phyloP scores from a whole-genome alignment of 2,113 vertebrate genomes.

The Mobula hypostoma region DNA sequence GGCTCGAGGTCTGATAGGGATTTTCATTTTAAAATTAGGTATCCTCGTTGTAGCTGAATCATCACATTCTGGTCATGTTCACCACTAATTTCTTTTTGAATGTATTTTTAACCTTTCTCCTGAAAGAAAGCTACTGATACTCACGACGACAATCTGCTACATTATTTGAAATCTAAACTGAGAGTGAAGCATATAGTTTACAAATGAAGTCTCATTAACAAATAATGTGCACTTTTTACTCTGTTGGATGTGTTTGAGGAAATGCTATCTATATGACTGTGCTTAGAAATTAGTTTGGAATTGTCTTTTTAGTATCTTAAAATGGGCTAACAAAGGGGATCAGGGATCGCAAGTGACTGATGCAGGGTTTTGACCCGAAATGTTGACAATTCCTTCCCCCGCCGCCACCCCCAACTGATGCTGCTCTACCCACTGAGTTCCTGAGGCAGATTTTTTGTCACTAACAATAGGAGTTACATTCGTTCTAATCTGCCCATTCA shows the following conservation, averaged over 20 bases:
- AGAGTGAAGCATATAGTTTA: neutral
- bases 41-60: neutral
- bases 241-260: neutral
- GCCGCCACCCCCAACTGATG: too few relatives aligned
- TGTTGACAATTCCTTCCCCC: too few relatives aligned
- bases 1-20: neutral
- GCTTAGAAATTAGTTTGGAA: too few relatives aligned
- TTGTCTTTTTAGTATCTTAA: too few relatives aligned
- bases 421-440: too few relatives aligned
- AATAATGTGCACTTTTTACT: too few relatives aligned
- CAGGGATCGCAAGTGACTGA: too few relatives aligned
- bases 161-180: neutral
- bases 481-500: neutral
- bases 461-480: neutral
- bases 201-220: neutral
- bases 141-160: too few relatives aligned
- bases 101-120: neutral
- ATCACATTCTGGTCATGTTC: neutral
- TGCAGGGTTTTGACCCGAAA: too few relatives aligned
- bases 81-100: neutral
- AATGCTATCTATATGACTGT: too few relatives aligned
- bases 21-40: constrained; percentile 21
- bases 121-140: neutral
- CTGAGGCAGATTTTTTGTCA: too few relatives aligned
- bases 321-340: too few relatives aligned